phyloP scores from a whole-genome alignment of 2,113 vertebrate genomes.

The Hystrix cristata region DNA sequence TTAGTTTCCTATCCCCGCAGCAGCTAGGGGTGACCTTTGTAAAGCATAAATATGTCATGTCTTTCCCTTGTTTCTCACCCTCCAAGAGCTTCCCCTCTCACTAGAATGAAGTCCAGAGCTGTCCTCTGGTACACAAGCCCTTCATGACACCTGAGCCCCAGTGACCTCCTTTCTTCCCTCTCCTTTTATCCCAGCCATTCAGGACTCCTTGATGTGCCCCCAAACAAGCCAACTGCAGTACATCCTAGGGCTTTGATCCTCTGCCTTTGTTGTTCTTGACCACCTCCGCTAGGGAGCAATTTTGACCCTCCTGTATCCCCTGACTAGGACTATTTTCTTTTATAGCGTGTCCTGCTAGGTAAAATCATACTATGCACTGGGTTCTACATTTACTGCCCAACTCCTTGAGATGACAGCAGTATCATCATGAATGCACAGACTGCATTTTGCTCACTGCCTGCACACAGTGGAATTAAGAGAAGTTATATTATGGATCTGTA shows the following conservation, averaged over 20 bases:
- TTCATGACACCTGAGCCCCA: not conserved
- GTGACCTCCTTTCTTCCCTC: not conserved
- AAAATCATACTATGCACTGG: not conserved
- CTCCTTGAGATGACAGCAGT: not conserved
- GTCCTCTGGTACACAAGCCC: not conserved
- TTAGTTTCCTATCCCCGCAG: not conserved
- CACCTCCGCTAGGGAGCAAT: too few relatives aligned
- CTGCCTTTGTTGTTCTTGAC: not conserved
- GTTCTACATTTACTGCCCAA: not conserved
- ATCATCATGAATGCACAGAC: not conserved
- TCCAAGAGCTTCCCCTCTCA: not conserved
- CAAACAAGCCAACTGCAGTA: not conserved
- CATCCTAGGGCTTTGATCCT: not conserved
- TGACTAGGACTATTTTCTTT: not conserved
- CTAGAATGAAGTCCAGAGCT: not conserved
- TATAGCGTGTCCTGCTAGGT: not conserved
- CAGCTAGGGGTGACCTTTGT: not conserved
- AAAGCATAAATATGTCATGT: not conserved
- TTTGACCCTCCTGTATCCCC: not conserved
- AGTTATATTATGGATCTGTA: not conserved
- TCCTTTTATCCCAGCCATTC: not conserved
- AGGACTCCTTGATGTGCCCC: not conserved
- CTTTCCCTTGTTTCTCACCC: not conserved
- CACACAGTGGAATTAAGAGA: not conserved
- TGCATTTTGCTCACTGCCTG: not conserved